Conservation (phyloP, 2,888 invertebrate genomes). For the Busseola fusca region DNA sequence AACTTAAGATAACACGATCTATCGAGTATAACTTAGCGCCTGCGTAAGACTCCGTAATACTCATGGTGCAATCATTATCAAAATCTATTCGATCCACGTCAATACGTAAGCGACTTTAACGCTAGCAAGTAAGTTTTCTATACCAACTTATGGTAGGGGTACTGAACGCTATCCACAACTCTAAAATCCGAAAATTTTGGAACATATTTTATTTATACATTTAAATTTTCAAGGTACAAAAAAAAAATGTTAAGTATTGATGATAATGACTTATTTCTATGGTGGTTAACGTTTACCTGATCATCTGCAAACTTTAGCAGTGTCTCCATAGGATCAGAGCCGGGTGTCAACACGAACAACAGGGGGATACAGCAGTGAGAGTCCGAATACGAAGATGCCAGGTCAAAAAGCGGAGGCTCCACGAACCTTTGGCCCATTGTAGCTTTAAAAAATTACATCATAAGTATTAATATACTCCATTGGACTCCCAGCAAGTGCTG, state of each 20-base stretch:
- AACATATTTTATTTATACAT: neutral
- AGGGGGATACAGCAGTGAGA: conserved; percentile 96
- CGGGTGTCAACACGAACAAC: conserved; percentile 97
- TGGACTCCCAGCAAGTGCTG: neutral
- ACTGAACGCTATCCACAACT: too few relatives aligned
- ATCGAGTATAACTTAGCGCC: too few relatives aligned
- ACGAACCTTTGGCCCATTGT: conserved; percentile 94
- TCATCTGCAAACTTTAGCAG: conserved; percentile 97
- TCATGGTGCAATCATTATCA: too few relatives aligned
- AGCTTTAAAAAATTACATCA: conserved; percentile 72
- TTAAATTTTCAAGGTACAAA: neutral
- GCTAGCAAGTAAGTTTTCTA: too few relatives aligned
- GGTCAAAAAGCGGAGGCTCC: conserved; percentile 97
- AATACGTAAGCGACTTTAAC: too few relatives aligned
- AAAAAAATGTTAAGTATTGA: neutral
- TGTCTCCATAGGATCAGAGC: conserved; percentile 97
- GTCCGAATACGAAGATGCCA: conserved; percentile 94
- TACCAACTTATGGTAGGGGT: too few relatives aligned
- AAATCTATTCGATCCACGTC: too few relatives aligned
- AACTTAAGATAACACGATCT: too few relatives aligned
- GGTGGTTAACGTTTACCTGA: conserved; percentile 83
- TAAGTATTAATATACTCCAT: neutral
- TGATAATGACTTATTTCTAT: neutral
- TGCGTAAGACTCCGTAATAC: too few relatives aligned
- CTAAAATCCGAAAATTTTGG: too few relatives aligned